A percentile compares a stretch with the other conserved stretches of the same genome.
phyloP scores from a whole-genome alignment of 1,140 invertebrate genomes.

The Diuraphis noxia region DNA sequence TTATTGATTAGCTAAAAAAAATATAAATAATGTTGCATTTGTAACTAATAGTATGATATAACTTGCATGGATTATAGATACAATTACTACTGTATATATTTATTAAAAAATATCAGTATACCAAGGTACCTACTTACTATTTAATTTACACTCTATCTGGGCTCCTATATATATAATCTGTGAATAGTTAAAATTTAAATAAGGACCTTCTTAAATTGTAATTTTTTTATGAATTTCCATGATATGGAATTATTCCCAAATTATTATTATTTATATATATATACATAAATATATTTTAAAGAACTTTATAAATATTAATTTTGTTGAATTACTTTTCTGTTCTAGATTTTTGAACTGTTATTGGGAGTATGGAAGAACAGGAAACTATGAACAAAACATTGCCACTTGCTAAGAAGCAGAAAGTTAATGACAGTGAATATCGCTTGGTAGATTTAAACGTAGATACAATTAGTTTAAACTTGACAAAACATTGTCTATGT shows the following conservation, averaged over 20 bases:
- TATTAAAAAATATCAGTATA: neutral
- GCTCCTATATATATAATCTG: neutral
- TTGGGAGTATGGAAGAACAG: conserved; percentile 41
- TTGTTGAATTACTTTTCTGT: neutral
- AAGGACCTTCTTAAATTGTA: neutral
- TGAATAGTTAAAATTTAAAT: neutral
- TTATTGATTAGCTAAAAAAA: too few relatives aligned
- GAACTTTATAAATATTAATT: neutral
- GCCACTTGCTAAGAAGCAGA: conserved; percentile 47
- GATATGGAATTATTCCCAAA: neutral
- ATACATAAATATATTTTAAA: neutral
- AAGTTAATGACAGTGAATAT: conserved; percentile 33
- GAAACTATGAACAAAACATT: conserved; percentile 50
- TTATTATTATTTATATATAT: neutral
- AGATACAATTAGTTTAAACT: conserved; percentile 45
- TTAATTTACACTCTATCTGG: neutral
- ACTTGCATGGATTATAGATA: neutral
- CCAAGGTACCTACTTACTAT: neutral
- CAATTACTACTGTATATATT: neutral
- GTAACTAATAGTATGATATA: neutral
- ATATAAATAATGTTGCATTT: neutral
- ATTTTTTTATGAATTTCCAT: neutral
- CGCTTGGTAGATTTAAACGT: conserved; percentile 42
- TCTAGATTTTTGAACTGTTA: neutral
- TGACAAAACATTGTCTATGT: conserved; percentile 50